These are phyloP conservation scores for Rhea pennata DNA, from an alignment of 2,113 vertebrate species.

Conservation along the genomic window DNA sequence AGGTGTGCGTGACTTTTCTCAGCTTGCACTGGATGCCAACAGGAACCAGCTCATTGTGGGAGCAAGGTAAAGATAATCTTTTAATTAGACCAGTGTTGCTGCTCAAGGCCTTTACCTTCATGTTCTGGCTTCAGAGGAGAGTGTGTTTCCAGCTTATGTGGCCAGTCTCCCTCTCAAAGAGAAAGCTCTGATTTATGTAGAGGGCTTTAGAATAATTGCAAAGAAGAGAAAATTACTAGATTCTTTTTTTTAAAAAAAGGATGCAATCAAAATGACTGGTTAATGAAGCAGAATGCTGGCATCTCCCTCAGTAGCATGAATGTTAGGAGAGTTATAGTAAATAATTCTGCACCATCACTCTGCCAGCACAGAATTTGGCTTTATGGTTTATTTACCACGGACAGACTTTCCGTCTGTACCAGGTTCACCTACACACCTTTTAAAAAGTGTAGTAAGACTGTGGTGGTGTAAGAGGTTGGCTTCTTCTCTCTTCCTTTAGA, in stretches of 20 bases:
- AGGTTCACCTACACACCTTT: background rate
- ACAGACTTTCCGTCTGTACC: background rate
- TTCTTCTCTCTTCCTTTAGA: background rate
- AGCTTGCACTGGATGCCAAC: conserved; percentile 93
- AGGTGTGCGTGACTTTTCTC: conserved; percentile 92
- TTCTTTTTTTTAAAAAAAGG: background rate
- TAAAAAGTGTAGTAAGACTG: background rate
- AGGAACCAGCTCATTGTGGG: conserved; percentile 97
- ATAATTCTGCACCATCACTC: background rate
- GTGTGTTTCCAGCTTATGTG: background rate
- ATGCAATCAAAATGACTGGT: conserved; percentile 20
- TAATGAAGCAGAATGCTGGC: conserved; percentile 53
- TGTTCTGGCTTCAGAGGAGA: conserved; percentile 1
- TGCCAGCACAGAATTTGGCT: background rate
- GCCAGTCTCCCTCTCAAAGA: background rate
- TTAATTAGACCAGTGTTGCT: conserved; percentile 19
- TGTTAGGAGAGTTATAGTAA: background rate
- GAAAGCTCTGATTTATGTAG: conserved; percentile 37
- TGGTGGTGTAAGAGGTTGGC: background rate
- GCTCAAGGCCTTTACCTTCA: background rate
- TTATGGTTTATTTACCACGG: background rate
- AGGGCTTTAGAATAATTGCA: conserved; percentile 50
- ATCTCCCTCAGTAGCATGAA: background rate
- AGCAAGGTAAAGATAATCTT: conserved; percentile 88
- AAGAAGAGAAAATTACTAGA: conserved; percentile 57